These are phyloP conservation scores for Leptopilina clavipes DNA, from an alignment of 1,140 invertebrate genomes.

Conservation along the genomic window DNA sequence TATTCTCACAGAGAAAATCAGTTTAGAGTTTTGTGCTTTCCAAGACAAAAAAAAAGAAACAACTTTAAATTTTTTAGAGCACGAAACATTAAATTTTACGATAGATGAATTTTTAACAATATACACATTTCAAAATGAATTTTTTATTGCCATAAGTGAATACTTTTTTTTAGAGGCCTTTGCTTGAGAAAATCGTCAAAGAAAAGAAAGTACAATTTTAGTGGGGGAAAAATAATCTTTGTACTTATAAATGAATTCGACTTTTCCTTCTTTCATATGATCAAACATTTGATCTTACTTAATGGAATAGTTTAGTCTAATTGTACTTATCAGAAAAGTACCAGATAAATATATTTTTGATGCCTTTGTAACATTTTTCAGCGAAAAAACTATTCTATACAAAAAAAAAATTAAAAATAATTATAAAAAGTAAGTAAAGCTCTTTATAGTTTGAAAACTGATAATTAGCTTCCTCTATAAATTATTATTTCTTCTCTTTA, in stretches of 20 bases:
- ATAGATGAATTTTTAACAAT: too few relatives aligned
- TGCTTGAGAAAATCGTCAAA: background rate
- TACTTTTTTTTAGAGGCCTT: background rate
- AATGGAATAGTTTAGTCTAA: constrained; percentile 22
- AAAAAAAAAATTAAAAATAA: background rate
- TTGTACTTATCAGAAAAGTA: constrained; percentile 17
- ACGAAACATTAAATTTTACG: background rate
- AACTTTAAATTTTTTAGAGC: background rate
- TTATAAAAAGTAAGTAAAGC: background rate
- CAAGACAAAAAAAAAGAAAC: background rate
- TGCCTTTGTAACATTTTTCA: constrained; percentile 24
- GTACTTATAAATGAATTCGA: constrained; percentile 16
- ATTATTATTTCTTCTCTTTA: background rate
- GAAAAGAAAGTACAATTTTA: constrained; percentile 13
- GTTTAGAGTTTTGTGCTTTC: background rate
- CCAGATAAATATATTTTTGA: constrained; percentile 36
- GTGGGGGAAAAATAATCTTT: background rate
- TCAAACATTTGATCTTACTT: background rate
- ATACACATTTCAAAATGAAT: too few relatives aligned
- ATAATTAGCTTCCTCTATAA: background rate
- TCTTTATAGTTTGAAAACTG: constrained; percentile 3
- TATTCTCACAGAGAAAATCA: constrained; percentile 40
- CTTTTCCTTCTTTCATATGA: background rate
- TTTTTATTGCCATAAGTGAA: too few relatives aligned
- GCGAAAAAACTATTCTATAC: constrained; percentile 16